phyloP scores from a whole-genome alignment of 2,113 vertebrate species.

The Centropus unirufus region DNA sequence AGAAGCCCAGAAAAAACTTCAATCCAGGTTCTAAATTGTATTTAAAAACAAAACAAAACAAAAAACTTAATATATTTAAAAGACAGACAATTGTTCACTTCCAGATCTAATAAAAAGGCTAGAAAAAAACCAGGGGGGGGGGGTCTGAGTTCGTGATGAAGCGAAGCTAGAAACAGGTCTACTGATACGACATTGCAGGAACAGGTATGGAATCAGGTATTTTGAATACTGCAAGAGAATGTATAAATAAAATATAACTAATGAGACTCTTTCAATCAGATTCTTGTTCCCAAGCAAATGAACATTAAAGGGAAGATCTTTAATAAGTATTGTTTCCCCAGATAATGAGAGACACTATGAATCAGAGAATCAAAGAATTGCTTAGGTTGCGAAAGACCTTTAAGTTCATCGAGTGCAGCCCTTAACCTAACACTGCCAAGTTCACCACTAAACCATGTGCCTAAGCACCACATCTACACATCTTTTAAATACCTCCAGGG shows the following conservation, averaged over 20 bases:
- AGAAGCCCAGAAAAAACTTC: background rate
- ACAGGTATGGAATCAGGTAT: background rate
- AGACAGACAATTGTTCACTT: background rate
- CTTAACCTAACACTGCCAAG: no score
- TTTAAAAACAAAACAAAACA: background rate
- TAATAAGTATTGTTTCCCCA: background rate
- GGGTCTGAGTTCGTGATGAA: background rate
- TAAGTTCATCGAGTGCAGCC: no score
- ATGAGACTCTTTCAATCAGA: background rate
- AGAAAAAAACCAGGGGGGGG: background rate
- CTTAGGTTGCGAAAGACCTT: no score
- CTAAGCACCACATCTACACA: no score
- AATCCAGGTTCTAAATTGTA: background rate
- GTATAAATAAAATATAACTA: slow-evolving; percentile 2
- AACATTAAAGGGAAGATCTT: background rate
- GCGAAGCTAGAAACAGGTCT: background rate
- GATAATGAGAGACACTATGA: background rate
- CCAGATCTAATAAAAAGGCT: background rate
- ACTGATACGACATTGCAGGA: background rate
- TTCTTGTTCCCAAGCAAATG: background rate
- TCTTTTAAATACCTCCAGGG: no score
- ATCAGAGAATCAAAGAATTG: no score
- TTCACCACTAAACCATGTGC: no score
- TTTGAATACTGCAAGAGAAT: background rate
- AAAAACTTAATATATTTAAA: background rate